Evolutionary conservation across 2,888 invertebrate species (phyloP).

Genomic region (Diadegma fenestrale): DNA sequence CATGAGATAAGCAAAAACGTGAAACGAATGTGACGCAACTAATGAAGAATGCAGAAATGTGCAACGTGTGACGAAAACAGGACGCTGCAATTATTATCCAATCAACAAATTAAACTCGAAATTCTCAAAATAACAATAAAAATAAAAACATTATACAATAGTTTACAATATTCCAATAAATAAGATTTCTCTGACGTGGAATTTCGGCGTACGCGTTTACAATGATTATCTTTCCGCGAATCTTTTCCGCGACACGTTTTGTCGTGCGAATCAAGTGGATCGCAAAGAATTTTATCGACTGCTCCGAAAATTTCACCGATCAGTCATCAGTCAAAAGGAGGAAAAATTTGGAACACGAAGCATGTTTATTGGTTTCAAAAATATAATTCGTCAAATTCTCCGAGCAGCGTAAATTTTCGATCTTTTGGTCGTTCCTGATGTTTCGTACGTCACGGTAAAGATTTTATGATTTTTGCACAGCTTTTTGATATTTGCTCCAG

Average conservation of each 20-base stretch:
- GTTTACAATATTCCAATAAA: not conserved
- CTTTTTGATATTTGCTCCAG: constrained; percentile 14
- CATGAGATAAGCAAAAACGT: constrained; percentile 32
- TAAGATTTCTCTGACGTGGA: not conserved
- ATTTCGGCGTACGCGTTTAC: not conserved
- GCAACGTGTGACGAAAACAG: constrained; percentile 4
- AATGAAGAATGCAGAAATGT: constrained; percentile 58
- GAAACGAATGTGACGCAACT: constrained; percentile 55
- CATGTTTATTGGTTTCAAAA: not conserved
- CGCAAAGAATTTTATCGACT: too few relatives aligned
- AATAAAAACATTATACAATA: not conserved
- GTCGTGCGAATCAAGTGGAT: not conserved
- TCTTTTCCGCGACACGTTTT: not conserved
- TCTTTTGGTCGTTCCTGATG: too few relatives aligned
- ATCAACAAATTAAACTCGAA: constrained; percentile 38
- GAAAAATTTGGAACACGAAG: not conserved
- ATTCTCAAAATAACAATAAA: not conserved
- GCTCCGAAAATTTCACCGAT: too few relatives aligned
- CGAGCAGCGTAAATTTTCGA: not conserved
- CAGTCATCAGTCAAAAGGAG: not conserved
- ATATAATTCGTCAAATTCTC: not conserved
- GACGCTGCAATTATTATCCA: not conserved
- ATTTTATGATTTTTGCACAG: not conserved
- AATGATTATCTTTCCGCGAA: not conserved
- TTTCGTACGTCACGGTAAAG: not conserved